phyloP scores from a whole-genome alignment of 2,888 invertebrate genomes.

The Leptinotarsa rubiginosa region DNA sequence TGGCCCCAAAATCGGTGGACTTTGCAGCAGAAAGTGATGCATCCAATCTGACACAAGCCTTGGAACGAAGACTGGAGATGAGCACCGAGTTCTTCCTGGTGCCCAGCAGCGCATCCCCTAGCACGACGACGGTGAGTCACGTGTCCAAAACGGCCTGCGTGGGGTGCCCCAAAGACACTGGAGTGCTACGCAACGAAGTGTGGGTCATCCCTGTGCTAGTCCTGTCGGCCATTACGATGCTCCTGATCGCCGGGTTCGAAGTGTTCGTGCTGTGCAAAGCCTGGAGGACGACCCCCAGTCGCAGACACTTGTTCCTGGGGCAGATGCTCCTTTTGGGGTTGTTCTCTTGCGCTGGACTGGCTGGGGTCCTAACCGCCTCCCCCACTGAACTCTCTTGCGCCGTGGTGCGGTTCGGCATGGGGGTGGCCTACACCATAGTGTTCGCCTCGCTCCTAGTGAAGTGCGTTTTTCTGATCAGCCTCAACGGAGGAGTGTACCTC shows the following conservation, averaged over 20 bases:
- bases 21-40: conserved; percentile 36
- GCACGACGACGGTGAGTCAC: conserved; percentile 54
- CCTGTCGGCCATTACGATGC: conserved; percentile 85
- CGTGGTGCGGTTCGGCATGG: conserved; percentile 84
- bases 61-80: conserved; percentile 76
- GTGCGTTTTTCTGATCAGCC: conserved; percentile 91
- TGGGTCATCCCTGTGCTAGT: conserved; percentile 94
- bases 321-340: conserved; percentile 88
- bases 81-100: conserved; percentile 88
- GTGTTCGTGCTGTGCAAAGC: conserved; percentile 89
- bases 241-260: conserved; percentile 88
- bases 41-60: conserved; percentile 44
- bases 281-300: conserved; percentile 83
- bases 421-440: conserved; percentile 85
- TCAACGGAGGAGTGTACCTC: conserved; percentile 91
- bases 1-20: conserved; percentile 36
- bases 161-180: conserved; percentile 50
- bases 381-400: conserved; percentile 86
- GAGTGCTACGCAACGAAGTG: conserved; percentile 75
- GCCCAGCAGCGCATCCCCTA: conserved; percentile 69
- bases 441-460: conserved; percentile 93
- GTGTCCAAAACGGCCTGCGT: conserved; percentile 63
- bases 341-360: conserved; percentile 83
- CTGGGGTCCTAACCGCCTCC: conserved; percentile 81
- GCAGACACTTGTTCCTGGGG: conserved; percentile 87